phyloP scores from a whole-genome alignment of 2,888 invertebrate species.

The Sphaerophoria taeniata region DNA sequence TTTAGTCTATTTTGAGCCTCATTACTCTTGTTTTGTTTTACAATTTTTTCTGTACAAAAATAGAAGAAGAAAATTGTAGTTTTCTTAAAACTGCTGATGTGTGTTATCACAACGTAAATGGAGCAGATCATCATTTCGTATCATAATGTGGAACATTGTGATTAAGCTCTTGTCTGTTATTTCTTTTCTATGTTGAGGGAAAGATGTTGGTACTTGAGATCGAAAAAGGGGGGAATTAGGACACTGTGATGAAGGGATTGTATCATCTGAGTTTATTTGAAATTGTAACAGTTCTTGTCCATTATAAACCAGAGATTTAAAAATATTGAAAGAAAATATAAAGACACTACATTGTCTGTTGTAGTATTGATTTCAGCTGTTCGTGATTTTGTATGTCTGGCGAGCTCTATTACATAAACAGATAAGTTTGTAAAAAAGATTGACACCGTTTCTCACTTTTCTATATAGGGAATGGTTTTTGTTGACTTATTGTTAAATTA shows the following conservation, averaged over 20 bases:
- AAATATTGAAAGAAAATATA: not conserved
- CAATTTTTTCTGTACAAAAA: slow-evolving; percentile 2
- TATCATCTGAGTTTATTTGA: slow-evolving; percentile 1
- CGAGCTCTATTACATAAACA: too few species aligned
- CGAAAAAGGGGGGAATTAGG: slow-evolving; percentile 1
- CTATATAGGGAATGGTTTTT: too few species aligned
- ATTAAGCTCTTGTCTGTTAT: slow-evolving; percentile 26
- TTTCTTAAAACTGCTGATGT: slow-evolving; percentile 46
- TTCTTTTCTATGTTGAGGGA: not conserved
- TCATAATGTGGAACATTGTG: slow-evolving; percentile 43
- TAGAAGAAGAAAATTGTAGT: slow-evolving; percentile 15
- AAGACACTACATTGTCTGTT: not conserved
- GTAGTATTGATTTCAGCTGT: too few species aligned
- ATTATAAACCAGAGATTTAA: not conserved
- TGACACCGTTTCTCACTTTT: too few species aligned
- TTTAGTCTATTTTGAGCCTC: slow-evolving; percentile 22
- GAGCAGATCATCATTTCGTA: slow-evolving; percentile 56
- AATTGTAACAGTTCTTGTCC: slow-evolving; percentile 12
- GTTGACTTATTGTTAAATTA: too few species aligned
- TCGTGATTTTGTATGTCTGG: too few species aligned
- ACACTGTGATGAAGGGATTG: slow-evolving; percentile 19
- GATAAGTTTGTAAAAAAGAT: too few species aligned
- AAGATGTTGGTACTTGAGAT: not conserved
- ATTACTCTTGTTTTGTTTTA: slow-evolving; percentile 16
- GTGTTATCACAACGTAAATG: slow-evolving; percentile 54